Base-by-base conservation (phyloP, 1,140 invertebrate genomes). In the Asobara japonica region DNA sequence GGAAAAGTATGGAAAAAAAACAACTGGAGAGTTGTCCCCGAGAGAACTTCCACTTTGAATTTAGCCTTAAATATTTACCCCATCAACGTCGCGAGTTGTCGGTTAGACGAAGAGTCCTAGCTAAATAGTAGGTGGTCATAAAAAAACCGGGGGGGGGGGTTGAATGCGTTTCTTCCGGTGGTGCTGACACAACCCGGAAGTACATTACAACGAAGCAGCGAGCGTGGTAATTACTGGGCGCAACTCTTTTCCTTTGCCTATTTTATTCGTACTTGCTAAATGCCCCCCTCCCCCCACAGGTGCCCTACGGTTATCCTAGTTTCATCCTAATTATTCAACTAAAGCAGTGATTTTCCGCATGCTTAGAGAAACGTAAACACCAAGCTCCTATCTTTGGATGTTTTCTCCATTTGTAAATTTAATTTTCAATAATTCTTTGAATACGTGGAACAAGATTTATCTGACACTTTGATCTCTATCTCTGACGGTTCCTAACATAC, bases 151-250 rank as follows among this genome's bases (percentile, higher is more conserved):
- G 36, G 36, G 36, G 2, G 36, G 36, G 36, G 45, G 45, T 18
- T 13, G 4, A 64, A 56, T 11, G 29, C 27, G 61, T 66, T 2
- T 66, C 64, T 66, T 66, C 64, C 36, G 61, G 33, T 18, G 6
- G 20, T 22, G 20, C 51, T 4, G 61, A 65, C 29, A 65, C 5
- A n/a, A 38, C n/a, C 64, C 30, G 64, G 64, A 66, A 66, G 36
- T 66, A 11, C 64, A 66, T 66, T 66, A 66, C 64, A 66, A 66
- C 31, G 33, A 22, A n/a, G 36, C 36, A 29, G 33, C 61, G 61
- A 64, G 61, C 61, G 61, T 64, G 61, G 61, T 64, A 64, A 64
- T 64, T 64, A 64, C 61, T 64, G 61, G 13, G 25, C 22, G 61
- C 13, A 13, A 64, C 61, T 64, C 31, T 64, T 64, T 66, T 66